Conservation (phyloP, 2,888 invertebrate species). For the Aphodius granarius region DNA sequence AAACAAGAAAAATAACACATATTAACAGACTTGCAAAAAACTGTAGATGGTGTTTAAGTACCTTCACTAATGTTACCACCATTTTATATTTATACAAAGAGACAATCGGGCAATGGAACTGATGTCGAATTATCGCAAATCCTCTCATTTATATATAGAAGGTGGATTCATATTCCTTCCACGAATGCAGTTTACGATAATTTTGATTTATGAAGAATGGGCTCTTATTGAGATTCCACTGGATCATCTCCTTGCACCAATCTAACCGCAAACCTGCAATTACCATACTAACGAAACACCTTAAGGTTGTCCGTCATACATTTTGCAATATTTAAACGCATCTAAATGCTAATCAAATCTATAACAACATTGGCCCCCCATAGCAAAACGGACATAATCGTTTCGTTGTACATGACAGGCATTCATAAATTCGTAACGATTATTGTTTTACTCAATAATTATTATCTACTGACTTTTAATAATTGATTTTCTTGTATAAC, state of each 20-base stretch:
- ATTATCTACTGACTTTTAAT: not conserved
- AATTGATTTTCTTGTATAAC: not conserved
- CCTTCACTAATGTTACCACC: not conserved
- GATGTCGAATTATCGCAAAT: not conserved
- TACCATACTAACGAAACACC: not conserved
- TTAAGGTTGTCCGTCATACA: not conserved
- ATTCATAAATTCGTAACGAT: not conserved
- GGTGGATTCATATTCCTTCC: not conserved
- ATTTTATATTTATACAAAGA: too few species aligned
- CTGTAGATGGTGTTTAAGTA: not conserved
- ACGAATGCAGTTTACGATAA: not conserved
- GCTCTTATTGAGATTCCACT: not conserved
- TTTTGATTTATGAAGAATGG: not conserved
- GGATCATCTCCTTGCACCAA: not conserved
- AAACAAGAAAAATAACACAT: slow-evolving; percentile 1
- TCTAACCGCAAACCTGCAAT: not conserved
- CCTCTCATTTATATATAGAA: not conserved
- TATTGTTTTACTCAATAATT: not conserved
- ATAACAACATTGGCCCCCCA: not conserved
- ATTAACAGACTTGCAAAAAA: not conserved
- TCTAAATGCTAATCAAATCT: not conserved
- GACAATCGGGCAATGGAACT: not conserved
- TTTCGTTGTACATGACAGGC: not conserved
- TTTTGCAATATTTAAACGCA: not conserved
- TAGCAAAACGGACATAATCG: not conserved